A percentile compares a stretch with the other conserved stretches of the same genome.
phyloP scores from a whole-genome alignment of 1,140 invertebrate genomes.

The Tetramorium alpestre region DNA sequence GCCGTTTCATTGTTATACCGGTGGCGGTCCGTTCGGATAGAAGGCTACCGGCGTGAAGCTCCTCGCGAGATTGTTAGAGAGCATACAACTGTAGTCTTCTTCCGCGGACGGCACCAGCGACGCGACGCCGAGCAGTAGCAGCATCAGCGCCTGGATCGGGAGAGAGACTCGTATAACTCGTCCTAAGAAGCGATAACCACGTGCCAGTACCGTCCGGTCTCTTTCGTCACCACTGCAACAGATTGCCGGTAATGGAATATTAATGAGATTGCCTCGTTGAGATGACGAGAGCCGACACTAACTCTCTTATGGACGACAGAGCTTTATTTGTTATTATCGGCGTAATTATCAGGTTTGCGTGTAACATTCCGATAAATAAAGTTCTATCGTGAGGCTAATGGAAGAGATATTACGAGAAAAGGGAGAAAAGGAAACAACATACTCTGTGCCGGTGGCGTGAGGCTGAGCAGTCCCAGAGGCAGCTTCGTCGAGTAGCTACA shows the following conservation, averaged over 20 bases:
- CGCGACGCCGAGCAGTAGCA: conserved; percentile 95
- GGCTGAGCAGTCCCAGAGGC: conserved; percentile 79
- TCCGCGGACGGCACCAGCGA: conserved; percentile 94
- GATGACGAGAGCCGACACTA: not conserved
- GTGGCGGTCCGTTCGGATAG: conserved; percentile 96
- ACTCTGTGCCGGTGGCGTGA: conserved; percentile 79
- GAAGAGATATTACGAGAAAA: conserved; percentile 18
- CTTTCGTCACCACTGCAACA: conserved; percentile 86
- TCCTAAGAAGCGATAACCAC: conserved; percentile 93
- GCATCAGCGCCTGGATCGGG: conserved; percentile 95
- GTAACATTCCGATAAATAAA: not conserved
- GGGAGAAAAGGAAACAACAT: conserved; percentile 77
- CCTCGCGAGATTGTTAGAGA: conserved; percentile 92
- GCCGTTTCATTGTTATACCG: conserved; percentile 87
- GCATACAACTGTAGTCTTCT: conserved; percentile 93
- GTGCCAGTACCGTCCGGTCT: conserved; percentile 88
- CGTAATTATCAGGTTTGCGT: not conserved
- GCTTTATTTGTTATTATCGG: not conserved
- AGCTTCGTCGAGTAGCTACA: conserved; percentile 84
- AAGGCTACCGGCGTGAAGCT: conserved; percentile 94
- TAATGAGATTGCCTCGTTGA: not conserved
- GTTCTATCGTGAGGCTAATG: not conserved
- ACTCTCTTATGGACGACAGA: not conserved
- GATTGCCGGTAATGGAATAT: not conserved
- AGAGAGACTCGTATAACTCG: conserved; percentile 95